Evolutionary conservation across 2,888 invertebrate species (phyloP).

Genomic region (Tinea semifulvella): DNA sequence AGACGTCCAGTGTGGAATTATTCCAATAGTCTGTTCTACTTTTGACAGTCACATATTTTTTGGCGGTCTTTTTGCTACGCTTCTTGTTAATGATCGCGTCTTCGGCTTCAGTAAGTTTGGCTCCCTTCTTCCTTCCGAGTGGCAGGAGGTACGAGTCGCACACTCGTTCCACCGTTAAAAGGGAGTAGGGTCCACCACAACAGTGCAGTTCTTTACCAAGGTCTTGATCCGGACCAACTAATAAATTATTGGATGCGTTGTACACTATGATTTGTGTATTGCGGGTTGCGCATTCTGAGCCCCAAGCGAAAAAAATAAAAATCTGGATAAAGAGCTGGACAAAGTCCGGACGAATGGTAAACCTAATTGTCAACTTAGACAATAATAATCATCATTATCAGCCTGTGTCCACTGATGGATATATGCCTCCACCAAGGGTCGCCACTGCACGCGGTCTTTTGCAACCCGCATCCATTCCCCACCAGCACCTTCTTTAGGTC

Average conservation of each 20-base stretch:
- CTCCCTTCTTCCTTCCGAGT: slow-evolving; percentile 96
- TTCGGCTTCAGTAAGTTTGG: slow-evolving; percentile 94
- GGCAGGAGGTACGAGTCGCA: slow-evolving; percentile 95
- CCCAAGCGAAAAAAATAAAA: slow-evolving; percentile 99
- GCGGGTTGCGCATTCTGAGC: slow-evolving; percentile 94
- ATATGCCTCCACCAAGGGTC: too few relatives aligned
- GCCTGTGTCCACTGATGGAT: too few relatives aligned
- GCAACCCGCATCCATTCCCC: too few relatives aligned
- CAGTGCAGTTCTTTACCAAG: slow-evolving; percentile 97
- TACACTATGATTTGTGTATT: slow-evolving; percentile 99
- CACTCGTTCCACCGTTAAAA: slow-evolving; percentile 99
- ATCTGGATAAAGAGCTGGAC: too few relatives aligned
- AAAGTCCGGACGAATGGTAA: too few relatives aligned
- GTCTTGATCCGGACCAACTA: slow-evolving; percentile 99
- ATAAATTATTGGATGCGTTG: slow-evolving; percentile 99
- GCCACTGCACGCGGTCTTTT: too few relatives aligned
- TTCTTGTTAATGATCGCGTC: slow-evolving; percentile 94
- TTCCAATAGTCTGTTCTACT: slow-evolving; percentile 93
- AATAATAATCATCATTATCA: too few relatives aligned
- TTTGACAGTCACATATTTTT: slow-evolving; percentile 93
- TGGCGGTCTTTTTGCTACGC: slow-evolving; percentile 89
- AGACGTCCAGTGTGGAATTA: slow-evolving; percentile 97
- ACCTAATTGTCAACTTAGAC: too few relatives aligned
- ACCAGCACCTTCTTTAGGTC: too few relatives aligned
- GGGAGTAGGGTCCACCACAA: slow-evolving; percentile 96